These are phyloP conservation scores for Lindbergichthys nudifrons DNA, from an alignment of 2,797 vertebrate genomes.

Conservation along the genomic window DNA sequence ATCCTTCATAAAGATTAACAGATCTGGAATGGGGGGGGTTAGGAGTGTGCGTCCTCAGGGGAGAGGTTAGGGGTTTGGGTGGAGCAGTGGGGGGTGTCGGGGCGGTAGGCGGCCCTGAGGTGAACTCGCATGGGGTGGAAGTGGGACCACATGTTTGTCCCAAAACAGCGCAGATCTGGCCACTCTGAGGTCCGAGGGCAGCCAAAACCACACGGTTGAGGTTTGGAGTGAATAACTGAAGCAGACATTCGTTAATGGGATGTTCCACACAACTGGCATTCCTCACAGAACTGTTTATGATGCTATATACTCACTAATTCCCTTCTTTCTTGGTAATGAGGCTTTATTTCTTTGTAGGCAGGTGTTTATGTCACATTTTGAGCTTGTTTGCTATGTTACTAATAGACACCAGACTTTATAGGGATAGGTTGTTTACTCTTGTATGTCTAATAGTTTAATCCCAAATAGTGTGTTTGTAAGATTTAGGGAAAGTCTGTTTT, in stretches of 20 bases:
- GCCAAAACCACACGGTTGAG: constrained; percentile 49
- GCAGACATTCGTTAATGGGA: constrained; percentile 41
- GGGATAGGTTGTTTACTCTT: background rate
- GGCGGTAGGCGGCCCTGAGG: constrained; percentile 36
- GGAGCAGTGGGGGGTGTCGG: constrained; percentile 25
- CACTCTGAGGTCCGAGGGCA: constrained; percentile 34
- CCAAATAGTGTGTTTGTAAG: background rate
- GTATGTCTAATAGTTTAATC: constrained; percentile 21
- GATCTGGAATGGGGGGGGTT: constrained; percentile 37
- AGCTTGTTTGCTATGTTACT: constrained; percentile 27
- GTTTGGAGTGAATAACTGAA: constrained; percentile 40
- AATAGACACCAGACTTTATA: constrained; percentile 40
- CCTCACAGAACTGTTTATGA: constrained; percentile 8
- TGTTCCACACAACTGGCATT: constrained; percentile 22
- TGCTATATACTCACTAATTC: constrained; percentile 21
- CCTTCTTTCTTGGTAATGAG: constrained; percentile 17
- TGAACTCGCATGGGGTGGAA: constrained; percentile 59
- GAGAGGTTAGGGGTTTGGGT: constrained; percentile 43
- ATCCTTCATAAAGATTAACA: constrained; percentile 59
- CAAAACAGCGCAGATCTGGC: constrained; percentile 36
- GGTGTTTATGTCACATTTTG: constrained; percentile 36
- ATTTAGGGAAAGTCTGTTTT: background rate
- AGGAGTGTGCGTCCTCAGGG: constrained; percentile 9
- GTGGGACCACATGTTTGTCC: constrained; percentile 70
- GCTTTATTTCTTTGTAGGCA: constrained; percentile 35